Base-by-base conservation (phyloP, 35 echinoderm and acorn worm species). In the Ophioderma brevispina region DNA sequence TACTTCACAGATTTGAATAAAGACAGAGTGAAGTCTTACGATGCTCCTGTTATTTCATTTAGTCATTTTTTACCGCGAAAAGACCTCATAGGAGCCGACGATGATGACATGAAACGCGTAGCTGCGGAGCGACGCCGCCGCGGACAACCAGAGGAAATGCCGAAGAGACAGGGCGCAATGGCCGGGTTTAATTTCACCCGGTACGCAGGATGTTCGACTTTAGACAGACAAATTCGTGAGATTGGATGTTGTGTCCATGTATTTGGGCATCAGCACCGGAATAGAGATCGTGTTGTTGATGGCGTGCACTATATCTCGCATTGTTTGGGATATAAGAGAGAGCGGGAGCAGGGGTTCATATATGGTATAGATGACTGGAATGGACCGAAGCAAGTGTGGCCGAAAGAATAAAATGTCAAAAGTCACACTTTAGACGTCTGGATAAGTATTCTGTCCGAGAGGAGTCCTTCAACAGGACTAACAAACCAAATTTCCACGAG, bases 211-310 rank as follows among this genome's bases (percentile, higher is more conserved):
- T 91, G 94, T 31, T 52, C 88, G 23, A 87, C 79, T 8, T 64
- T 99, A n/a, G 97, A 99, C 31, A 55, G 56, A 8, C 97, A 99
- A 79, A 79, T 99, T 46, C 80, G 97, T 33, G 39, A 84, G 52
- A 55, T 95, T 21, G 85, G 86, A 6, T 78, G 91, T 2, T 33
- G 28, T n/a, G 55, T 99, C 34, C 97, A 99, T 49, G 94, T 99
- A 38, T 92, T 93, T 34, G 97, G 97, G 31, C 97, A 99, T 39
- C 97, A 99, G 32, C 97, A 99, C 92, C 91, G 97, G 82, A 99
- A 99, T 82, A 87, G 97, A 0, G 97, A 99, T 75, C 90, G 97
- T 31, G 40, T 56, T 0, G 88, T 99, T 28, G 86, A 99, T 32
- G 91, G 91, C 2, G 97, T 99, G 11, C 83, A 94, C 30, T 99